Evolutionary conservation across 1,140 invertebrate genomes (phyloP).

Genomic region (Penaeus chinensis): DNA sequence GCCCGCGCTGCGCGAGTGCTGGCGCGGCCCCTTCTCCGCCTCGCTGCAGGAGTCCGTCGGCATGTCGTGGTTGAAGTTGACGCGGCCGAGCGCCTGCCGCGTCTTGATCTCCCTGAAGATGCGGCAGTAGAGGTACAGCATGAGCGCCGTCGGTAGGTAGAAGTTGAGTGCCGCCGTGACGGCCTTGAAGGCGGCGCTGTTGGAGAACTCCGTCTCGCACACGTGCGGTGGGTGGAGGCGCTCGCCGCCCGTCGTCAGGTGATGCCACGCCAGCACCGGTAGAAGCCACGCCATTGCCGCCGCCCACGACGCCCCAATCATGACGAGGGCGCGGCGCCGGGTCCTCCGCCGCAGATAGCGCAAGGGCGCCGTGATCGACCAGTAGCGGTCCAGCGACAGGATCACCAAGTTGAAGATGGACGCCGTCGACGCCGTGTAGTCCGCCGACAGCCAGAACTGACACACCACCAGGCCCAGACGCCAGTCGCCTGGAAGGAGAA

Average conservation of each 20-base stretch:
- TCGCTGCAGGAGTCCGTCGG: constrained; percentile 50
- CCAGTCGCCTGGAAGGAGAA: constrained; percentile 69
- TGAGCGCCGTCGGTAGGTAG: constrained; percentile 72
- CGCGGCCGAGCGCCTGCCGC: constrained; percentile 46
- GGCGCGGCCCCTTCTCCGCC: background rate
- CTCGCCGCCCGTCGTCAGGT: constrained; percentile 66
- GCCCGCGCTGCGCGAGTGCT: background rate
- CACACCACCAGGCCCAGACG: constrained; percentile 72
- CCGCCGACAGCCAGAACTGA: constrained; percentile 72
- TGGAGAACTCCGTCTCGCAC: constrained; percentile 74
- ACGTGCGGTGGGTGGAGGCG: constrained; percentile 65
- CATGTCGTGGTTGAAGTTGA: constrained; percentile 37
- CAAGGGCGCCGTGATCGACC: constrained; percentile 75
- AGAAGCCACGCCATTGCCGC: constrained; percentile 72
- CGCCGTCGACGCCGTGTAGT: constrained; percentile 76
- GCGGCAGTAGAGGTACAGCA: constrained; percentile 71
- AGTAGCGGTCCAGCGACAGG: constrained; percentile 69
- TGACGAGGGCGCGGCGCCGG: constrained; percentile 71
- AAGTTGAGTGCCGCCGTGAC: constrained; percentile 73
- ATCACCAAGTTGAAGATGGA: constrained; percentile 76
- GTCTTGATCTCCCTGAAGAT: constrained; percentile 60
- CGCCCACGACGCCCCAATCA: constrained; percentile 73
- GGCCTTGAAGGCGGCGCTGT: constrained; percentile 69
- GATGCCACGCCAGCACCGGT: constrained; percentile 72
- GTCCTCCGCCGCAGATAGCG: constrained; percentile 75